Conservation (phyloP, 2,888 invertebrate species). For the Cheilosia variabilis region DNA sequence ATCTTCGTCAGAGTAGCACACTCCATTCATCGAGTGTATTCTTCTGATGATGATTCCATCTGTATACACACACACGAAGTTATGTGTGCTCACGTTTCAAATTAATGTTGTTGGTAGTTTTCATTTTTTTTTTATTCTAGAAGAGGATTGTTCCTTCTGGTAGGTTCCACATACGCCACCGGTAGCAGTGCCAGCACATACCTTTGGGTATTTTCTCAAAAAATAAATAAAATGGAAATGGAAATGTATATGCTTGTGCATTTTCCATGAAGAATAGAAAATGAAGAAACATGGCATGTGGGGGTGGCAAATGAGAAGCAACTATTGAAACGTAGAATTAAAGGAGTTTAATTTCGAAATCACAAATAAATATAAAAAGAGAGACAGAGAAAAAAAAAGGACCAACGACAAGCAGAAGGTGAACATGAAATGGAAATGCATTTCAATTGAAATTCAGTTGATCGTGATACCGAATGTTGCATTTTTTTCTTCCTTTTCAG, state of each 20-base stretch:
- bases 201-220: conserved; percentile 15
- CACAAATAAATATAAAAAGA: conserved; percentile 2
- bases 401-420: not conserved
- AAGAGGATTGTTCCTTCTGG: conserved; percentile 20
- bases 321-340: conserved; percentile 67
- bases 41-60: conserved; percentile 60
- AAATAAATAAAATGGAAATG: not conserved
- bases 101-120: conserved; percentile 39
- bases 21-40: conserved; percentile 49
- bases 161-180: conserved; percentile 62
- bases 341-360: conserved; percentile 56
- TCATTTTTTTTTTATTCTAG: not conserved
- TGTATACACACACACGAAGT: not conserved
- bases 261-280: conserved; percentile 42
- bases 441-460: conserved; percentile 68
- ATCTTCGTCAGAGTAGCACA: conserved; percentile 31
- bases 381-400: not conserved
- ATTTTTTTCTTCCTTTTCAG: not conserved
- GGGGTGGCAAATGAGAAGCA: conserved; percentile 5
- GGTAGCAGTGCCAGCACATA: not conserved
- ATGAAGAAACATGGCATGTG: conserved; percentile 22
- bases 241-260: conserved; percentile 16
- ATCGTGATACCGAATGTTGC: conserved; percentile 45
- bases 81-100: conserved; percentile 23
- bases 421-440: conserved; percentile 54